These are phyloP conservation scores for Coryphaenoides rupestris DNA, from an alignment of 2,113 vertebrate genomes.

Conservation along the genomic window DNA sequence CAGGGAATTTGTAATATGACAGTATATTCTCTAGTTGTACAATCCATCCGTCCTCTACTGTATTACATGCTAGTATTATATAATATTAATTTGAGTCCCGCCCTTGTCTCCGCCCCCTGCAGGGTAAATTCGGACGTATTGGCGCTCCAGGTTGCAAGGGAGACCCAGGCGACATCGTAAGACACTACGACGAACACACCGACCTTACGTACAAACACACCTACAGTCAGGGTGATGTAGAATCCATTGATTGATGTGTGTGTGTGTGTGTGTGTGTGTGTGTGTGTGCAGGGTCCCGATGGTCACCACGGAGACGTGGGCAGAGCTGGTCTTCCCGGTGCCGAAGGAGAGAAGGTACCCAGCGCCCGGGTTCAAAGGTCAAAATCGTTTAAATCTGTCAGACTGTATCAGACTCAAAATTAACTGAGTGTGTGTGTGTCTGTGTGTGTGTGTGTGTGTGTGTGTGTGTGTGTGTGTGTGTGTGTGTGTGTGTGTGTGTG, in stretches of 20 bases:
- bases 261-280: slow-evolving; percentile 15
- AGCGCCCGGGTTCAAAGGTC: too few relatives aligned
- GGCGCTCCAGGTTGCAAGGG: slow-evolving; percentile 96
- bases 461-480: slow-evolving; percentile 9
- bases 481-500: slow-evolving; percentile 7
- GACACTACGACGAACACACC: background rate
- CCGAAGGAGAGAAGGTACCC: slow-evolving; percentile 68
- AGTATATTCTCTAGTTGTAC: too few relatives aligned
- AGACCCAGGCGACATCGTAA: slow-evolving; percentile 86
- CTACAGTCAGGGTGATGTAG: background rate
- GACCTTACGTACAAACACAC: too few relatives aligned
- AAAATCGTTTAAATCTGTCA: background rate
- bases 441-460: slow-evolving; percentile 7
- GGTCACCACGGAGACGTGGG: slow-evolving; percentile 87
- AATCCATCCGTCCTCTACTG: too few relatives aligned
- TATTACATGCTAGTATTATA: too few relatives aligned
- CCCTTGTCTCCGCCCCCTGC: slow-evolving; percentile 9
- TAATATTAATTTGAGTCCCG: too few relatives aligned
- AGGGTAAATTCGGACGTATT: slow-evolving; percentile 93
- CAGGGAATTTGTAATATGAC: too few relatives aligned
- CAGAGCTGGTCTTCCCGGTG: slow-evolving; percentile 74
- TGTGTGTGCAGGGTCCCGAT: slow-evolving; percentile 77
- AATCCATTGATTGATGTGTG: slow-evolving; percentile 7
- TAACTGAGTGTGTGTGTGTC: background rate
- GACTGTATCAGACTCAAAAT: background rate